Evolutionary conservation across 1,140 invertebrate species (phyloP), one percentile per base, ranked within the genome.

Genomic region (Procambarus virginalis): DNA sequence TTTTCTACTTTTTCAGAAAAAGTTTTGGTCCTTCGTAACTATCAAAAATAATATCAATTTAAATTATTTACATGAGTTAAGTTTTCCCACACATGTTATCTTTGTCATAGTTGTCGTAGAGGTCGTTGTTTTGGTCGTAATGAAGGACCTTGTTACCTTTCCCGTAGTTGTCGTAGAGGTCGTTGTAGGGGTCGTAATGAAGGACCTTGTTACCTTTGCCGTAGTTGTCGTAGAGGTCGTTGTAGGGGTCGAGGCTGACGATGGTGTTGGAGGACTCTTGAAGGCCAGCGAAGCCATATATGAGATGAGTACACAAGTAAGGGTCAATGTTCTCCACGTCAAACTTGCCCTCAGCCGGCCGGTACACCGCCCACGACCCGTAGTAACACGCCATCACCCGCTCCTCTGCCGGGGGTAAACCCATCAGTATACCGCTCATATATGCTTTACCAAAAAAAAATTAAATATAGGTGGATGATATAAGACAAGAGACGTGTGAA

Each of bases 241-340:
- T 95, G 95, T 95, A 97, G 20, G 96, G 95, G 94, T 97, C 97
- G 1, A 95, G 93, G 78, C 94, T 94, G 82, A 95, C 95, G 64
- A 98, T 97, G n/a, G 94, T 95, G 91, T 95, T 95, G 0, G 95
- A 94, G 1, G 93, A 94, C 2, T 95, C 94, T 92, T 97, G 95
- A 14, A 98, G 93, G 0, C 97, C 97, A 17, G 97, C 97, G 93
- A 98, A 98, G 5, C 97, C 96, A 92, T 98, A 98, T 20, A 98
- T 96, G 6, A 98, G 93, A 93, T 98, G 97, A 0, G 97, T 98
- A 93, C 97, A 98, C 14, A 98, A 46, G 79, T n/a, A 49, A 17
- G 86, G 78, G 79, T 88, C 86, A 48, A 88, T 88, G 64, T 81
- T 73, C n/a, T 88, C 86, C n/a, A 88, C 86, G 64, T 88, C 78